Percentiles rank a stretch among this genome's conserved stretches.
Evolutionary conservation across 2,797 vertebrate genomes (phyloP).

Genomic region (Amazona ochrocephala): DNA sequence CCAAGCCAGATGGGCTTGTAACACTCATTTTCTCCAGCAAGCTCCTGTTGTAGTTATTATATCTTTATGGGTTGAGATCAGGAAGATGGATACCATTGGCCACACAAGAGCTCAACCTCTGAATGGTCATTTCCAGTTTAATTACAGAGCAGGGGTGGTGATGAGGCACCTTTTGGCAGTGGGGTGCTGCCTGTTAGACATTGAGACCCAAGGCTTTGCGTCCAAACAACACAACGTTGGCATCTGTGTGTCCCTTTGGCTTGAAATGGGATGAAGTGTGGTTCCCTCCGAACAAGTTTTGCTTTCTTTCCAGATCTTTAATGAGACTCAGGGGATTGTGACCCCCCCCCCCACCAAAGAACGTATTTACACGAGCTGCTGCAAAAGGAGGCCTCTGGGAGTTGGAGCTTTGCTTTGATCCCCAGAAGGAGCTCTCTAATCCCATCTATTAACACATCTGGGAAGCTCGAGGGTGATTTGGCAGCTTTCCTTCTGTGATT

Average conservation of each 20-base stretch:
- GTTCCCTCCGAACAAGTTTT: not conserved
- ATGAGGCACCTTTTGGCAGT: not conserved
- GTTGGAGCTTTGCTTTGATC: constrained; percentile 47
- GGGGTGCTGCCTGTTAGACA: not conserved
- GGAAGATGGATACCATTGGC: constrained; percentile 6
- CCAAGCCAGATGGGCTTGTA: not conserved
- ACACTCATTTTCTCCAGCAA: not conserved
- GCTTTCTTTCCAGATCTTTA: not conserved
- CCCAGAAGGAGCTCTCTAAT: constrained; percentile 66
- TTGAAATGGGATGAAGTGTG: rapidly evolving
- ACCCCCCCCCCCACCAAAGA: not conserved
- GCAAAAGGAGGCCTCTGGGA: constrained; percentile 3
- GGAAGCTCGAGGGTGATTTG: constrained; percentile 50
- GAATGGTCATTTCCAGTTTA: constrained; percentile 28
- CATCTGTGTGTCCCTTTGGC: not conserved
- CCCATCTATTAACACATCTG: constrained; percentile 55
- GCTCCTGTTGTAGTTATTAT: not conserved
- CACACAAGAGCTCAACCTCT: not conserved
- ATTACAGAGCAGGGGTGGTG: not conserved
- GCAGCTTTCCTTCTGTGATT: constrained; percentile 30
- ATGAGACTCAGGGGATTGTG: not conserved
- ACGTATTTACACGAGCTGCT: not conserved
- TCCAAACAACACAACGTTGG: not conserved
- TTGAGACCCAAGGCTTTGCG: not conserved
- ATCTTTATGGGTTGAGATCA: not conserved